Percentiles rank a stretch among this genome's conserved stretches.
phyloP scores from a whole-genome alignment of 2,888 invertebrate genomes.

The Andricus quercusramuli region DNA sequence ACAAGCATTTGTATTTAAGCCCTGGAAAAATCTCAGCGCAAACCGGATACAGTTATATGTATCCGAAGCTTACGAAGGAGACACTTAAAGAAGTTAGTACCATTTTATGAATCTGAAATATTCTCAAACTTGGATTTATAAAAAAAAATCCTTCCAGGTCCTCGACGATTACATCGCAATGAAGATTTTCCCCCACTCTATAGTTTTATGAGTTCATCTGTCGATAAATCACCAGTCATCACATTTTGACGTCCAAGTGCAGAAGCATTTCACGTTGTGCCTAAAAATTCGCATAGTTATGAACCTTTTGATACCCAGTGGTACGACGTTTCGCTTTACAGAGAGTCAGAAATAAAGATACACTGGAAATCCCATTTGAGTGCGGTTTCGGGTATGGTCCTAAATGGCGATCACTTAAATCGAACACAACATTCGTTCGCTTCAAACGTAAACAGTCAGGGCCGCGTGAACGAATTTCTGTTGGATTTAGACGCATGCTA shows the following conservation, averaged over 20 bases:
- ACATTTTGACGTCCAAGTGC: slow-evolving; percentile 15
- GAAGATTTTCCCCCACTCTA: slow-evolving; percentile 90
- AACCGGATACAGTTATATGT: slow-evolving; percentile 82
- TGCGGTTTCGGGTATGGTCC: too few species aligned
- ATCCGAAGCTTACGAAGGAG: slow-evolving; percentile 84
- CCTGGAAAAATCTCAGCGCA: slow-evolving; percentile 82
- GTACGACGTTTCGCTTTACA: slow-evolving; percentile 44
- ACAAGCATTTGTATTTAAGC: slow-evolving; percentile 89
- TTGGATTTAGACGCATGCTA: too few species aligned
- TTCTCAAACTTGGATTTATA: slow-evolving; percentile 18
- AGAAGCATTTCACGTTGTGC: slow-evolving; percentile 73
- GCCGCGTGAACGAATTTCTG: too few species aligned
- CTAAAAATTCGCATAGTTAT: slow-evolving; percentile 57
- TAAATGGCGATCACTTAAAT: too few species aligned
- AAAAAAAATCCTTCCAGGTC: slow-evolving; percentile 80
- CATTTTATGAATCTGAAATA: background rate
- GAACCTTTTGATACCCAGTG: slow-evolving; percentile 14
- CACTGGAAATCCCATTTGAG: too few species aligned
- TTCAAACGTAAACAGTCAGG: too few species aligned
- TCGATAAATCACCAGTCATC: background rate
- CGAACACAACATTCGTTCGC: too few species aligned
- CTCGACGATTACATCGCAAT: slow-evolving; percentile 89
- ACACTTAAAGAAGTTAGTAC: slow-evolving; percentile 82
- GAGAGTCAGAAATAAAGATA: slow-evolving; percentile 49
- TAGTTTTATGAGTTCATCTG: slow-evolving; percentile 80